Conservation (phyloP, 2,797 vertebrate species). For the Sebastes hubbsi region DNA sequence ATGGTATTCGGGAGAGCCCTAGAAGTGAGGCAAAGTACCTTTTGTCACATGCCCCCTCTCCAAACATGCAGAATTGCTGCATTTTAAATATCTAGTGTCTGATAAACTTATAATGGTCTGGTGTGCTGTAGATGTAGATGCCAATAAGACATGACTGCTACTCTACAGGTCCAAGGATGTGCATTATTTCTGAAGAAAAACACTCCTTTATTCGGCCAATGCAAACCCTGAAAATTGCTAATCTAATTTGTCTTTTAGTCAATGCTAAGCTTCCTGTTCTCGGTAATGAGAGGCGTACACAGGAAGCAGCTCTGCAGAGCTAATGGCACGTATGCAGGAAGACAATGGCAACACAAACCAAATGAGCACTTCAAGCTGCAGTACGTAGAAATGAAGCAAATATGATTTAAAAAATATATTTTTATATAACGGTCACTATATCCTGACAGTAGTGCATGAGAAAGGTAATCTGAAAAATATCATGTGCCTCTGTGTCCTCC, state of each 20-base stretch:
- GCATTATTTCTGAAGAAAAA: neutral
- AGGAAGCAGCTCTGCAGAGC: conserved; percentile 35
- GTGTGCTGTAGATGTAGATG: neutral
- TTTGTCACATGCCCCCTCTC: neutral
- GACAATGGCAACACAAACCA: neutral
- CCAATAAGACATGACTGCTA: neutral
- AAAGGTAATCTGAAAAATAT: too few relatives aligned
- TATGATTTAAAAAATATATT: too few relatives aligned
- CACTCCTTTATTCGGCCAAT: neutral
- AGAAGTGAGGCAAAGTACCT: neutral
- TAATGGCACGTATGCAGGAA: conserved; percentile 25
- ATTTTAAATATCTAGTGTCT: neutral
- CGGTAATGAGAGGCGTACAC: neutral
- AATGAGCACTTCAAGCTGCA: neutral
- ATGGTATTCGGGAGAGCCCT: too few relatives aligned
- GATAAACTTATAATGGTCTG: too few relatives aligned
- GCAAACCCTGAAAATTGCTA: neutral
- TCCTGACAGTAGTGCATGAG: too few relatives aligned
- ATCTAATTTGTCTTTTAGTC: neutral
- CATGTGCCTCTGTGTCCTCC: too few relatives aligned
- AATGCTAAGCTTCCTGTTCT: conserved; percentile 22
- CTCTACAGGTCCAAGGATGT: neutral
- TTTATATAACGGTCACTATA: too few relatives aligned
- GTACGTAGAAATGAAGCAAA: too few relatives aligned
- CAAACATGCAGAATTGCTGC: neutral